phyloP scores from a whole-genome alignment of 2,113 vertebrate species.

The Gorsachius goisagi region DNA sequence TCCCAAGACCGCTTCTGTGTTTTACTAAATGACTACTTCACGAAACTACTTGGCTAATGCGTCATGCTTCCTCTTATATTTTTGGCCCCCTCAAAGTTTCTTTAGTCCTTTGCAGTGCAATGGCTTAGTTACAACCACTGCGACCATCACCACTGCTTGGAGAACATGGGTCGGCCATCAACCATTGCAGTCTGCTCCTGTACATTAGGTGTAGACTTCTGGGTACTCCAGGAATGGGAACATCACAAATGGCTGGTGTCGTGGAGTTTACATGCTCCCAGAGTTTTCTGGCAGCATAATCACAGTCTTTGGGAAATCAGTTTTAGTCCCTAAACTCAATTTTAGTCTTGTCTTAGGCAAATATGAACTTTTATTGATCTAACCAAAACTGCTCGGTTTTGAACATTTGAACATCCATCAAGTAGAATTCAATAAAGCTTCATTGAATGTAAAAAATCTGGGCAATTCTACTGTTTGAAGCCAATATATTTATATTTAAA shows the following conservation, averaged over 20 bases:
- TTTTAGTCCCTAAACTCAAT: not conserved
- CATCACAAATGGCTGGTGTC: not conserved
- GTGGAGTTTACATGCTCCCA: not conserved
- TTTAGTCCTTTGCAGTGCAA: not conserved
- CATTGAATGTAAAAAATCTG: not conserved
- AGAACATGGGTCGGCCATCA: not conserved
- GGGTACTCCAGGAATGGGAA: not conserved
- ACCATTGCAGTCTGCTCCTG: not conserved
- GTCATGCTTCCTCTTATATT: not conserved
- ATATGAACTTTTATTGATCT: not conserved
- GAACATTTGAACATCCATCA: not conserved
- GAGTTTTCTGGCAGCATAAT: not conserved
- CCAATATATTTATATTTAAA: not conserved
- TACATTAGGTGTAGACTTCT: not conserved
- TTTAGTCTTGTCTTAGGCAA: not conserved
- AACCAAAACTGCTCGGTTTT: not conserved
- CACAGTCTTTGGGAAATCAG: not conserved
- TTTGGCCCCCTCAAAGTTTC: not conserved
- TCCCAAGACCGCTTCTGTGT: not conserved
- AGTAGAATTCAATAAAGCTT: not conserved
- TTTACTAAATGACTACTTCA: not conserved
- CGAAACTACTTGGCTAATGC: not conserved
- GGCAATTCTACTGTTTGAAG: not conserved
- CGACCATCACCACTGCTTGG: not conserved
- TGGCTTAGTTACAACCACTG: not conserved